A percentile compares a stretch with the other conserved stretches of the same genome.
phyloP scores from a whole-genome alignment of 2,797 vertebrate species.

The Lutjanus argentimaculatus region DNA sequence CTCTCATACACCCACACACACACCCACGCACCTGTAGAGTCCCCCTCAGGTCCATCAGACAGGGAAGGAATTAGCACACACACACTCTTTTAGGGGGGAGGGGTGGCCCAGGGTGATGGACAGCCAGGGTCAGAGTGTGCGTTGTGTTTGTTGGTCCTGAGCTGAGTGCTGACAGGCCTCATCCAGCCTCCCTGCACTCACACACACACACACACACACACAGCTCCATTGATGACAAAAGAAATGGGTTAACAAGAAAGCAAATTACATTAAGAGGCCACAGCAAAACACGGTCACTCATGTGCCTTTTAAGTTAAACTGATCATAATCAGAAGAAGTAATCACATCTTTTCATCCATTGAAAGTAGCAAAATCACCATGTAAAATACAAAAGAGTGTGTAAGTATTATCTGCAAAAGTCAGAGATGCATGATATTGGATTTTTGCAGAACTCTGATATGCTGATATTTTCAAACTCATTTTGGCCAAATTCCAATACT shows the following conservation, averaged over 20 bases:
- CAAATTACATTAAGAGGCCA: neutral
- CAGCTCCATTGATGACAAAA: conserved; percentile 47
- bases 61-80: conserved; percentile 57
- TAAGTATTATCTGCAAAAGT: neutral
- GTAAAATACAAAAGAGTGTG: neutral
- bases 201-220: conserved; percentile 51
- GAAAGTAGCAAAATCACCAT: neutral
- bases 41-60: conserved; percentile 34
- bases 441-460: too few relatives aligned
- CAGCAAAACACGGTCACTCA: neutral
- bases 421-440: too few relatives aligned
- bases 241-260: neutral
- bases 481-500: too few relatives aligned
- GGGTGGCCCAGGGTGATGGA: conserved; percentile 80
- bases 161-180: conserved; percentile 90
- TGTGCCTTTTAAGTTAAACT: neutral
- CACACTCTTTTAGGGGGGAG: conserved; percentile 16
- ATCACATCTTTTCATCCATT: neutral
- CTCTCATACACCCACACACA: conserved; percentile 20
- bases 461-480: too few relatives aligned
- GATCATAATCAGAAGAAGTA: neutral
- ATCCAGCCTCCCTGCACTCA: conserved; percentile 40
- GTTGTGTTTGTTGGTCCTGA: conserved; percentile 84
- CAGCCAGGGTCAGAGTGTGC: conserved; percentile 85
- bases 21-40: conserved; percentile 53